These are phyloP conservation scores for Drosophila mulleri DNA, from an alignment of 2,888 invertebrate genomes.

Conservation along the genomic window DNA sequence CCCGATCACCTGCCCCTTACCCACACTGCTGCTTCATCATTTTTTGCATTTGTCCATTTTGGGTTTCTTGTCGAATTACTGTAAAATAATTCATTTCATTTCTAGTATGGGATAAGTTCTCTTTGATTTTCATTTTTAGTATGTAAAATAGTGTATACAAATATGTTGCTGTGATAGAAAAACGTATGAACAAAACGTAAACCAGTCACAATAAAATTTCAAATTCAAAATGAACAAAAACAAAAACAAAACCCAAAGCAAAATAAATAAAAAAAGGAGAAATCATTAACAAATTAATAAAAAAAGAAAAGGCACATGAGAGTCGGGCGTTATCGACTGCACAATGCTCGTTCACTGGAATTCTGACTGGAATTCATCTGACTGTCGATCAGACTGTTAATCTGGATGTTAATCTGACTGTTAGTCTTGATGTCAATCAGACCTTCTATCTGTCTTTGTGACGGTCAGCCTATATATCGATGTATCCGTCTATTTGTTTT, in stretches of 20 bases:
- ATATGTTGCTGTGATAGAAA: constrained; percentile 81
- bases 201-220: constrained; percentile 77
- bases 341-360: neutral
- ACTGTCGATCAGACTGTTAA: neutral
- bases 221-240: constrained; percentile 53
- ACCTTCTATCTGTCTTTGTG: no score
- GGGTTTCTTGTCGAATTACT: constrained; percentile 17
- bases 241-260: constrained; percentile 19
- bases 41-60: constrained; percentile 1
- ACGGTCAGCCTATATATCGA: neutral
- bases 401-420: neutral
- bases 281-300: constrained; percentile 2
- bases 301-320: constrained; percentile 13
- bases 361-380: neutral
- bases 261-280: constrained; percentile 5
- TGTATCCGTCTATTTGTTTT: neutral
- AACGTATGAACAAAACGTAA: constrained; percentile 75
- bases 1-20: neutral
- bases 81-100: constrained; percentile 49
- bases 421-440: no score
- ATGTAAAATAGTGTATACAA: constrained; percentile 78
- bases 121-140: constrained; percentile 57
- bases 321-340: neutral
- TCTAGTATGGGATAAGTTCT: constrained; percentile 4
- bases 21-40: constrained; percentile 11